A percentile compares a stretch with the other conserved stretches of the same genome.
Conservation (phyloP, 2,888 invertebrate species). For the Drosophila anceps region DNA sequence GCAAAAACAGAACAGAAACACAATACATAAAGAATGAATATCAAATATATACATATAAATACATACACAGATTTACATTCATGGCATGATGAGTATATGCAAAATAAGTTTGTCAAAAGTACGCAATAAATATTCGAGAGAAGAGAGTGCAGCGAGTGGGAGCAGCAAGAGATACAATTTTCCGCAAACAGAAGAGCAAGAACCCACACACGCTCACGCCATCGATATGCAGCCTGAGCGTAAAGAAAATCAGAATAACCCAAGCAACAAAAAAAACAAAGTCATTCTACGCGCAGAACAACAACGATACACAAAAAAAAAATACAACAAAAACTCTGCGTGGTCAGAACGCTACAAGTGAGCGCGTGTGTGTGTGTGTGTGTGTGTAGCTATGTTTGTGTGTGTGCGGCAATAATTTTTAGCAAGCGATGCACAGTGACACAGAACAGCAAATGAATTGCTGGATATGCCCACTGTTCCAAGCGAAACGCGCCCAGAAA, state of each 20-base stretch:
- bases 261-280: slow-evolving; percentile 71
- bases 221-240: slow-evolving; percentile 50
- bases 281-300: slow-evolving; percentile 57
- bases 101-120: slow-evolving; percentile 45
- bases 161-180: slow-evolving; percentile 40
- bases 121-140: slow-evolving; percentile 12
- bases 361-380: slow-evolving; percentile 9
- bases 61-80: slow-evolving; percentile 10
- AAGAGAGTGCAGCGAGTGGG: slow-evolving; percentile 50
- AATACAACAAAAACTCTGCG: slow-evolving; percentile 70
- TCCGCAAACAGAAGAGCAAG: slow-evolving; percentile 43
- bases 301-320: slow-evolving; percentile 46
- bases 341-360: slow-evolving; percentile 53
- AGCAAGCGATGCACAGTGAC: slow-evolving; percentile 69
- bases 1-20: slow-evolving; percentile 33
- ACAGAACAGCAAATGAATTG: slow-evolving; percentile 29
- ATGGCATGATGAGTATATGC: slow-evolving; percentile 10
- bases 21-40: slow-evolving; percentile 34
- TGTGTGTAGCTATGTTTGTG: slow-evolving; percentile 32
- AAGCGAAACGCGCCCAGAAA: slow-evolving; percentile 47
- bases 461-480: slow-evolving; percentile 48
- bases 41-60: slow-evolving; percentile 9
- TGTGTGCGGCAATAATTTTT: slow-evolving; percentile 71
- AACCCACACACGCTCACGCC: slow-evolving; percentile 15
- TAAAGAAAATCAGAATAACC: slow-evolving; percentile 74